A percentile compares a stretch with the other conserved stretches of the same genome.
These are phyloP conservation scores for Parotia lawesii DNA, from an alignment of 2,113 vertebrate genomes.

Conservation along the genomic window DNA sequence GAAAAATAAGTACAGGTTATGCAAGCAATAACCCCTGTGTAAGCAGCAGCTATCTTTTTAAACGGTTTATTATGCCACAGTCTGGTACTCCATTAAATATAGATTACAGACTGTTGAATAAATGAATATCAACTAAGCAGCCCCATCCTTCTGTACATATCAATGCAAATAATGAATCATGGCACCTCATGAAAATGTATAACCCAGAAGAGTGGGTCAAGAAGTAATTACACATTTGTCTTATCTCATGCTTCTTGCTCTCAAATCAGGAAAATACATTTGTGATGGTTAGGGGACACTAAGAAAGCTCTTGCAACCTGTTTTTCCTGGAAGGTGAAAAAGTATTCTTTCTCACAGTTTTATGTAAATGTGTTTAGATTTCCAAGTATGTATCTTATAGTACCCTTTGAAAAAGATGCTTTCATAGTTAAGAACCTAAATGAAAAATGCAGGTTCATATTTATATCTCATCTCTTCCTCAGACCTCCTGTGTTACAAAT, in stretches of 20 bases:
- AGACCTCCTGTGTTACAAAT: background rate
- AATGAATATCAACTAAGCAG: constrained; percentile 80
- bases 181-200: constrained; percentile 77
- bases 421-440: background rate
- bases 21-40: constrained; percentile 79
- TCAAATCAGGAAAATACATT: constrained; percentile 64
- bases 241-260: constrained; percentile 74
- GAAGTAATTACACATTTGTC: constrained; percentile 80
- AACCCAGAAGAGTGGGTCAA: constrained; percentile 73
- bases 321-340: constrained; percentile 15
- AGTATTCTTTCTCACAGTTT: background rate
- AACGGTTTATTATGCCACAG: constrained; percentile 80
- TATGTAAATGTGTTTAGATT: background rate
- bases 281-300: background rate
- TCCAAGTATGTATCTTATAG: background rate
- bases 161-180: constrained; percentile 78
- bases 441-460: background rate
- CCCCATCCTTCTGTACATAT: constrained; percentile 72
- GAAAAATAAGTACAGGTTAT: constrained; percentile 84
- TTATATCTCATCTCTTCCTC: background rate
- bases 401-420: background rate
- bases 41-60: constrained; percentile 77
- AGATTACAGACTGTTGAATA: constrained; percentile 82
- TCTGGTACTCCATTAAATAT: constrained; percentile 83
- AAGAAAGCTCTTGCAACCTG: constrained; percentile 9